Conservation (phyloP, 2,797 vertebrate species). For the Pangasius larnaudii region DNA sequence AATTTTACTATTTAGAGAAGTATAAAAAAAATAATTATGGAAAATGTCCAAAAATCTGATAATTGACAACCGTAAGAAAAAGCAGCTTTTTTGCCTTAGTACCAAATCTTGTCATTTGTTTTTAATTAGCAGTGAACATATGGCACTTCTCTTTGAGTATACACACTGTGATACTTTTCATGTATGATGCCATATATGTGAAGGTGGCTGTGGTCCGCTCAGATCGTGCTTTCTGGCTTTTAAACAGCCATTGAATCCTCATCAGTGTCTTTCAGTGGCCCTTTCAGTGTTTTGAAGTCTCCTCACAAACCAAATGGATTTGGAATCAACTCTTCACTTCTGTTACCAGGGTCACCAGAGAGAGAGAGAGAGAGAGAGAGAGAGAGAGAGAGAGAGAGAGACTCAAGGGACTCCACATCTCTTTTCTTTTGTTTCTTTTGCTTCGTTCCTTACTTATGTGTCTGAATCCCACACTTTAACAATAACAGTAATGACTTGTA, state of each 20-base stretch:
- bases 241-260: slow-evolving; percentile 44
- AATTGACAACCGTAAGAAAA: neutral
- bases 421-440: neutral
- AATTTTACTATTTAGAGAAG: neutral
- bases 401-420: neutral
- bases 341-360: slow-evolving; percentile 38
- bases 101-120: neutral
- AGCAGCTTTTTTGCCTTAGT: neutral
- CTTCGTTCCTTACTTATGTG: slow-evolving; percentile 6
- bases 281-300: slow-evolving; percentile 50
- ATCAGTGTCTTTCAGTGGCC: slow-evolving; percentile 31
- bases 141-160: neutral
- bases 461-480: slow-evolving; percentile 8
- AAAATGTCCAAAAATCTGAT: neutral
- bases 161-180: neutral
- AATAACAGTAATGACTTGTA: slow-evolving; percentile 22
- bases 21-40: neutral
- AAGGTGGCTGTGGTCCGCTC: slow-evolving; percentile 33
- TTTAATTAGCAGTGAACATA: neutral
- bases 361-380: neutral
- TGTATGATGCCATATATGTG: slow-evolving; percentile 2
- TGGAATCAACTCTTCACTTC: slow-evolving; percentile 43
- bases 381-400: neutral
- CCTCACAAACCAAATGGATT: slow-evolving; percentile 46
- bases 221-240: slow-evolving; percentile 16